A percentile compares a stretch with the other conserved stretches of the same genome.
phyloP scores from a whole-genome alignment of 2,113 vertebrate species.

The Heterotis niloticus region DNA sequence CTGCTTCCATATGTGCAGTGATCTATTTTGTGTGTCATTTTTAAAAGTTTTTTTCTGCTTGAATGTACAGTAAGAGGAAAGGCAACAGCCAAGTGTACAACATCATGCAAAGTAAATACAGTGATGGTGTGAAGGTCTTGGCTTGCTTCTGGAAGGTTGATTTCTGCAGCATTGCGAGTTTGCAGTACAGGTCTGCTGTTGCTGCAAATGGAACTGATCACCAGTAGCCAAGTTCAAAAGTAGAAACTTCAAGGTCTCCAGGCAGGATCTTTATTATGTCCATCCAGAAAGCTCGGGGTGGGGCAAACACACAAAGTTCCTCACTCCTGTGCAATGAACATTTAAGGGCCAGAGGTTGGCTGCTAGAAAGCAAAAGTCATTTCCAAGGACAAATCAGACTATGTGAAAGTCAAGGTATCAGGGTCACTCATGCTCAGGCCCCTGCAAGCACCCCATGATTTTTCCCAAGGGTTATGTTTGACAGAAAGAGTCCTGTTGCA shows the following conservation, averaged over 20 bases:
- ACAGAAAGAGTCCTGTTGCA: slow-evolving; percentile 35
- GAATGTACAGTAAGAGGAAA: no score
- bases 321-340: background rate
- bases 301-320: background rate
- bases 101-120: no score
- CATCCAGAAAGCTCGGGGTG: background rate
- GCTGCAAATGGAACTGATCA: background rate
- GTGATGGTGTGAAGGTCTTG: background rate
- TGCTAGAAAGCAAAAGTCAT: background rate
- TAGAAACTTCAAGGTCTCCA: background rate
- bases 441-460: slow-evolving; percentile 16
- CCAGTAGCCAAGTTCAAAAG: slow-evolving; percentile 12
- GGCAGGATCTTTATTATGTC: slow-evolving; percentile 1
- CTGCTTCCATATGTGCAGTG: no score
- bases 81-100: no score
- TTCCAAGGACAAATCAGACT: background rate
- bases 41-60: no score
- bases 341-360: background rate
- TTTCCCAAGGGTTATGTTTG: slow-evolving; percentile 31
- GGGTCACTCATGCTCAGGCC: no score
- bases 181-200: background rate
- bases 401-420: background rate
- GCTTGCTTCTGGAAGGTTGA: slow-evolving; percentile 6
- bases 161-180: background rate
- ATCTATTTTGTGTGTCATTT: no score